A percentile compares a stretch with the other conserved stretches of the same genome.
Conservation (phyloP, 2,797 vertebrate species). For the Cuniculus paca region DNA sequence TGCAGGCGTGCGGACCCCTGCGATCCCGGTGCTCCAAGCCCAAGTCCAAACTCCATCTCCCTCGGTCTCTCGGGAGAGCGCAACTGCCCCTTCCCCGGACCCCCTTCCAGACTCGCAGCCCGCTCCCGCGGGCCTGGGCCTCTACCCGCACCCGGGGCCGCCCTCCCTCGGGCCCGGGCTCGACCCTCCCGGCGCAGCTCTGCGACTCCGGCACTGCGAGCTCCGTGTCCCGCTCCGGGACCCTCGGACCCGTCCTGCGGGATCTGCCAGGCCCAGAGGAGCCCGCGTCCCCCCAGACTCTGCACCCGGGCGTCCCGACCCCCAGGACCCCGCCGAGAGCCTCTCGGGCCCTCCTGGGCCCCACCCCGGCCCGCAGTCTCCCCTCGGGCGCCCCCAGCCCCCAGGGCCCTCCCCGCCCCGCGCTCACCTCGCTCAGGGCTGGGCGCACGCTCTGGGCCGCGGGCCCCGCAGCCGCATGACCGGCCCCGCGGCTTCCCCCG, state of each 20-base stretch:
- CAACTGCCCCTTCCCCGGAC: conserved; percentile 27
- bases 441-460: conserved; percentile 84
- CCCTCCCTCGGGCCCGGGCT: neutral
- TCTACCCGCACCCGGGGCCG: neutral
- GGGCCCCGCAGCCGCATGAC: conserved; percentile 85
- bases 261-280: conserved; percentile 52
- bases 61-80: neutral
- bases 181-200: neutral
- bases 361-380: neutral
- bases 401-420: conserved; percentile 54
- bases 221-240: neutral
- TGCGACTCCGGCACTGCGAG: neutral
- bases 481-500: conserved; percentile 81
- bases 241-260: neutral
- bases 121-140: neutral
- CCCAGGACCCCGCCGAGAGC: neutral
- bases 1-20: neutral
- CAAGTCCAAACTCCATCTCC: conserved; percentile 45
- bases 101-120: neutral
- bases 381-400: neutral
- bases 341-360: neutral
- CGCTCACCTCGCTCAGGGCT: conserved; percentile 85
- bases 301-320: neutral
- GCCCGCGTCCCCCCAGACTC: neutral
- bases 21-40: neutral